Evolutionary conservation across 2,888 invertebrate species (phyloP).

Genomic region (Pecten maximus): DNA sequence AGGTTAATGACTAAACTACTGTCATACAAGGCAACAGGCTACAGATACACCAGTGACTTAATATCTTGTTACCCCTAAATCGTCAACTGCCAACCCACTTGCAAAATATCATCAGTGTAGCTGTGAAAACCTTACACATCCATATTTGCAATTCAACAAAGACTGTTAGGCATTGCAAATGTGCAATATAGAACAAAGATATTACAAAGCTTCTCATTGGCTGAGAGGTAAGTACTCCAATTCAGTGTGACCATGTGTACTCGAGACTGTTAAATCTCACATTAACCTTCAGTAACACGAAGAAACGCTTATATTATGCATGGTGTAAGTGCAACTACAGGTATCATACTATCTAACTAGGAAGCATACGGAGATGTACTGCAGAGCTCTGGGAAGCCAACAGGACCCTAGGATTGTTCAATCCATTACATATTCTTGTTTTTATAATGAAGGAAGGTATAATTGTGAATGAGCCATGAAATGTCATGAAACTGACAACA

Average conservation of each 20-base stretch:
- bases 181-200: neutral
- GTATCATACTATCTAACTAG: neutral
- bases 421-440: neutral
- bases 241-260: neutral
- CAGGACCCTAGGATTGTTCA: neutral
- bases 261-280: neutral
- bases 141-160: neutral
- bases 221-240: neutral
- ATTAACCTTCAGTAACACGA: neutral
- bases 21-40: slow-evolving; percentile 17
- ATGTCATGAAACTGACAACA: neutral
- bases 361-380: neutral
- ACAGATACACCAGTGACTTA: neutral
- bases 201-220: neutral
- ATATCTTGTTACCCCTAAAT: neutral
- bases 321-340: neutral
- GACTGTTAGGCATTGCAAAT: neutral
- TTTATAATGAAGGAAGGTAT: neutral
- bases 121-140: neutral
- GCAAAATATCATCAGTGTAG: neutral
- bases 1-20: slow-evolving; percentile 21
- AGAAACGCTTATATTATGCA: neutral
- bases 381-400: neutral
- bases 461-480: neutral
- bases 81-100: neutral